These are phyloP conservation scores for Coregonus ussuriensis DNA, from an alignment of 2,797 vertebrate species.

Conservation along the genomic window DNA sequence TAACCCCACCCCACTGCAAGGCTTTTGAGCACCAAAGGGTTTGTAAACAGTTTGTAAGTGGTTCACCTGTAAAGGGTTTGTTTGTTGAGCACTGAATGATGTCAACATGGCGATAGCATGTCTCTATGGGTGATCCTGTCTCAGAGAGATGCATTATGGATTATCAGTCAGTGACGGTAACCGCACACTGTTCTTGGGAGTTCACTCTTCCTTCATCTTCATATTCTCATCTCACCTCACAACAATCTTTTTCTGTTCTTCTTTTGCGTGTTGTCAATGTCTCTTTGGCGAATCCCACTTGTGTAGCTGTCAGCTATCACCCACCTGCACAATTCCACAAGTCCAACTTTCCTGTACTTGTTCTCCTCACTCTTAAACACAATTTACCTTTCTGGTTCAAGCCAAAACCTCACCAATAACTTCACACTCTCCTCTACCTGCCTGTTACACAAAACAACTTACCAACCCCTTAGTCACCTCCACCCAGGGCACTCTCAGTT, in stretches of 20 bases:
- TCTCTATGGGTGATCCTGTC: not conserved
- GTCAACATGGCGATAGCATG: not conserved
- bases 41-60: not conserved
- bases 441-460: conserved; percentile 22
- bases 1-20: not conserved
- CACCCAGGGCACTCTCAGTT: not conserved
- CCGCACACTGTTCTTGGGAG: conserved; percentile 9
- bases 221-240: not conserved
- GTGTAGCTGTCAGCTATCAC: not conserved
- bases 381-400: not conserved
- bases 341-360: not conserved
- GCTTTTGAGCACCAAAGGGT: not conserved
- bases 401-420: not conserved
- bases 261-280: not conserved
- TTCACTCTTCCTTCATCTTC: not conserved
- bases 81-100: conserved; percentile 6
- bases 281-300: not conserved
- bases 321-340: too few species aligned
- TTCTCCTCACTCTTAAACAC: not conserved
- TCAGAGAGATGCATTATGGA: not conserved
- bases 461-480: not conserved
- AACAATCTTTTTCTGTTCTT: too few species aligned
- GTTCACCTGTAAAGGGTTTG: not conserved
- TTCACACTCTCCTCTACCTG: not conserved
- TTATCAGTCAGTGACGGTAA: not conserved